Evolutionary conservation across 2,797 vertebrate genomes (phyloP).

Genomic region (Myiothlypis coronata): DNA sequence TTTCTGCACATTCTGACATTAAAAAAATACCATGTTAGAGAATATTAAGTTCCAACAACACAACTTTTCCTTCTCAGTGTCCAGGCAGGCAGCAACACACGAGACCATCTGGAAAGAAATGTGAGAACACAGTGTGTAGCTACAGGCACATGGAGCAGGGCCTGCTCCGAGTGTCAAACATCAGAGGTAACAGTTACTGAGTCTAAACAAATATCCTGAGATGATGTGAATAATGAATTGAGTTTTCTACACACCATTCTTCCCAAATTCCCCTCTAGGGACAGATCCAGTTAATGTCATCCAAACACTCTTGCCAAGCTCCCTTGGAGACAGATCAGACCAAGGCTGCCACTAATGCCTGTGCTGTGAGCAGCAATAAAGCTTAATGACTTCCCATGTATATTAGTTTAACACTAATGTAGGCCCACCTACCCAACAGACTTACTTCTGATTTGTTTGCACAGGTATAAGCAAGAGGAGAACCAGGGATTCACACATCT

Average conservation of each 20-base stretch:
- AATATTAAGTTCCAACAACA: slow-evolving; percentile 31
- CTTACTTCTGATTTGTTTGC: not conserved
- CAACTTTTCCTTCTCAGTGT: not conserved
- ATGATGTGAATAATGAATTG: slow-evolving; percentile 7
- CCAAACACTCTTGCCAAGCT: not conserved
- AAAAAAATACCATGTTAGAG: slow-evolving; percentile 48
- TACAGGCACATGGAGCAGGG: slow-evolving; percentile 8
- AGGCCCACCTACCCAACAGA: not conserved
- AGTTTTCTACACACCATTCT: slow-evolving; percentile 4
- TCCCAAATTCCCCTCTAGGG: slow-evolving; percentile 32
- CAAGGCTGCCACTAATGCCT: not conserved
- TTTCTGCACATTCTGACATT: slow-evolving; percentile 33
- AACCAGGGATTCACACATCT: not conserved
- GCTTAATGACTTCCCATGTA: slow-evolving; percentile 47
- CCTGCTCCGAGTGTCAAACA: not conserved
- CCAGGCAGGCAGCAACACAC: slow-evolving; percentile 13
- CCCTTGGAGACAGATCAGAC: slow-evolving; percentile 3
- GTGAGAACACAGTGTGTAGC: slow-evolving; percentile 22
- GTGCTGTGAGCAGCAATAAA: not conserved
- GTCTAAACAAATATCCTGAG: slow-evolving; percentile 51
- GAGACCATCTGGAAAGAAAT: slow-evolving; percentile 50
- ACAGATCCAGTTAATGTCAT: slow-evolving; percentile 14
- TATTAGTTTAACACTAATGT: not conserved
- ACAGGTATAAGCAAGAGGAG: not conserved
- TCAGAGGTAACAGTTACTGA: slow-evolving; percentile 16